Conservation (phyloP, 2,888 invertebrate species). For the Gandaritis pyraliata region DNA sequence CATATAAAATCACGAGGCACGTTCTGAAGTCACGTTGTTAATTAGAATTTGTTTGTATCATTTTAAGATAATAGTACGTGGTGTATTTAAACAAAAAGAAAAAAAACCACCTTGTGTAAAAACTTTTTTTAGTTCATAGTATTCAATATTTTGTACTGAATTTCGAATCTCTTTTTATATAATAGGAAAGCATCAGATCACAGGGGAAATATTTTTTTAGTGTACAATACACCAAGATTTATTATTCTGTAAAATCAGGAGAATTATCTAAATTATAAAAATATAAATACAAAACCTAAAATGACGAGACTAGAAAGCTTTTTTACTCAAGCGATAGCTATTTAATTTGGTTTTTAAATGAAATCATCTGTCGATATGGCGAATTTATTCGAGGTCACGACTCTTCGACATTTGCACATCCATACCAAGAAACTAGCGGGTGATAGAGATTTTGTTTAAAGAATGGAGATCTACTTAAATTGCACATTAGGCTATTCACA, state of each 20-base stretch:
- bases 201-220: too few species aligned
- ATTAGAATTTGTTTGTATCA: not conserved
- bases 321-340: not conserved
- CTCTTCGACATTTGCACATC: conserved; percentile 10
- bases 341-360: conserved; percentile 30
- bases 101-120: too few species aligned
- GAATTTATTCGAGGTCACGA: conserved; percentile 19
- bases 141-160: too few species aligned
- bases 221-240: too few species aligned
- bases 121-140: too few species aligned
- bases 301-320: conserved; percentile 14
- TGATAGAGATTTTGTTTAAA: not conserved
- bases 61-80: too few species aligned
- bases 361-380: conserved; percentile 9
- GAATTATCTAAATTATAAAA: not conserved
- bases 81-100: too few species aligned
- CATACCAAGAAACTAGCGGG: not conserved
- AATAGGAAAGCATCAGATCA: too few species aligned
- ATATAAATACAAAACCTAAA: not conserved
- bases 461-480: not conserved
- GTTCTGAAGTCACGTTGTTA: conserved; percentile 13
- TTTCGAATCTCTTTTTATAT: too few species aligned
- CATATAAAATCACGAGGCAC: not conserved
- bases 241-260: not conserved
- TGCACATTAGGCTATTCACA: not conserved